A percentile compares a stretch with the other conserved stretches of the same genome.
Evolutionary conservation across 2,113 vertebrate species (phyloP).

Genomic region (Kryptolebias marmoratus): DNA sequence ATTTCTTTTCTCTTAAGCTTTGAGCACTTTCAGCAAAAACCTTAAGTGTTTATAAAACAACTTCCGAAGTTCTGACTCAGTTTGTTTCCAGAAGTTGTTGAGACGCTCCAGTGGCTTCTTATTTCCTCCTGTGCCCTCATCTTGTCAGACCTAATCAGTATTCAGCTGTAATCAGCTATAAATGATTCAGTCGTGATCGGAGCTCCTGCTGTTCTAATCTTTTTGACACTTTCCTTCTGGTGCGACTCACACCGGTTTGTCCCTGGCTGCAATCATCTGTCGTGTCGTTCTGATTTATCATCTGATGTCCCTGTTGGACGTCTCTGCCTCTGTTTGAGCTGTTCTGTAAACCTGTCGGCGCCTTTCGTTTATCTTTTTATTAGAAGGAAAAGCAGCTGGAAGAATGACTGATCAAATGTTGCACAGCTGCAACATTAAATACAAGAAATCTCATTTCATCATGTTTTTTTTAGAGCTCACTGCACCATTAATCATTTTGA

Average conservation of each 20-base stretch:
- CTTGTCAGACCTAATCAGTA: slow-evolving; percentile 44
- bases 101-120: not conserved
- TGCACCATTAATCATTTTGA: no score
- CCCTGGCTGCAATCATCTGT: slow-evolving; percentile 4
- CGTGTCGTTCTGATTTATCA: slow-evolving; percentile 13
- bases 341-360: not conserved
- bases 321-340: not conserved
- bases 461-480: no score
- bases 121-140: not conserved
- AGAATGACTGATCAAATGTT: no score
- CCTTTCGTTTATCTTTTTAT: not conserved
- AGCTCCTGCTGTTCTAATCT: slow-evolving; percentile 26
- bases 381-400: not conserved
- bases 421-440: no score
- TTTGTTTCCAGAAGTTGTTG: no score
- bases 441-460: no score
- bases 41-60: not conserved
- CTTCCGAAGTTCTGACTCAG: not conserved
- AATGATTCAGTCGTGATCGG: slow-evolving; percentile 38
- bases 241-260: not conserved
- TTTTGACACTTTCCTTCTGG: slow-evolving; percentile 2
- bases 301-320: not conserved
- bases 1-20: not conserved
- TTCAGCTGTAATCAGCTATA: slow-evolving; percentile 33
- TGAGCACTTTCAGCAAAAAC: no score